Evolutionary conservation across 2,888 invertebrate genomes (phyloP).

Genomic region (Metalampra italica): DNA sequence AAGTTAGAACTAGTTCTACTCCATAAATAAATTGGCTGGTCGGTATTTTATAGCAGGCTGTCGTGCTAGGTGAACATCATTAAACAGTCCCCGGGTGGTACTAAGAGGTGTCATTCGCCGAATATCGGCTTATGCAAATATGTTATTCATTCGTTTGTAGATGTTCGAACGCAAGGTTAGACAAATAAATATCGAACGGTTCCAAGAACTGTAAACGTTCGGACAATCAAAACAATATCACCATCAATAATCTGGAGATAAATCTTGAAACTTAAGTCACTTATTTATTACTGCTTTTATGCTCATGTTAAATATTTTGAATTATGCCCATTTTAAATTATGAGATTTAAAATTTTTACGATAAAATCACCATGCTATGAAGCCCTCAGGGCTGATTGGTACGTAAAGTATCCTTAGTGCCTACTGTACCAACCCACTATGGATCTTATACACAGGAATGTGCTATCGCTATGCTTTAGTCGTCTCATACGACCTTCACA

Average conservation of each 20-base stretch:
- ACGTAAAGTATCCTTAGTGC: no score
- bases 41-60: conserved; percentile 35
- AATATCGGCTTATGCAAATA: conserved; percentile 46
- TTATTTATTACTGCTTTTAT: conserved; percentile 11
- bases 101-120: conserved; percentile 5
- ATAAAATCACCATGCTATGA: no score
- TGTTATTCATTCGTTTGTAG: conserved; percentile 34
- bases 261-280: conserved; percentile 20
- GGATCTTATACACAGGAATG: no score
- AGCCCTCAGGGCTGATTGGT: no score
- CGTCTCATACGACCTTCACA: no score
- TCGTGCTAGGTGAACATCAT: conserved; percentile 43
- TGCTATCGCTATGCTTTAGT: no score
- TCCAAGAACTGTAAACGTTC: conserved; percentile 35
- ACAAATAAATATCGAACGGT: conserved; percentile 40
- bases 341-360: background rate
- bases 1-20: conserved; percentile 12
- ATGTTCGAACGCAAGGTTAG: conserved; percentile 37
- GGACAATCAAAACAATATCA: conserved; percentile 20
- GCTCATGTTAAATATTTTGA: conserved; percentile 8
- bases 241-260: conserved; percentile 25
- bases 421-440: background rate
- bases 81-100: conserved; percentile 47
- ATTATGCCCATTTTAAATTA: conserved; percentile 3
- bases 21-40: conserved; percentile 33